These are phyloP conservation scores for Apogon talboti DNA, from an alignment of 2,797 vertebrate species.

Conservation along the genomic window DNA sequence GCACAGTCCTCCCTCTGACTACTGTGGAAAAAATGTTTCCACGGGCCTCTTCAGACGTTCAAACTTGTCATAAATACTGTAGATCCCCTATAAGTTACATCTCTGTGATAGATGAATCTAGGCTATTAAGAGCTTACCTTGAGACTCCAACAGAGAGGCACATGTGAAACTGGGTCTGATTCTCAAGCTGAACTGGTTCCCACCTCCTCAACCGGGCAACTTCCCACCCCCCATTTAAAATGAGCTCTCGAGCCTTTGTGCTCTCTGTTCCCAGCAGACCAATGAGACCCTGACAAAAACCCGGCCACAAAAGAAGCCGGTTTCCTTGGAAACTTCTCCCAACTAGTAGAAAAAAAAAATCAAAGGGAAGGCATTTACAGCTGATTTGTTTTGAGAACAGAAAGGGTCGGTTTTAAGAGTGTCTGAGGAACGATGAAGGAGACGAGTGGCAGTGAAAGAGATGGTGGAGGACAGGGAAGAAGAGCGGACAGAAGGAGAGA, in stretches of 20 bases:
- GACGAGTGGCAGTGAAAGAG: conserved; percentile 70
- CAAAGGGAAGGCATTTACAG: conserved; percentile 78
- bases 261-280: conserved; percentile 83
- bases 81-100: conserved; percentile 6
- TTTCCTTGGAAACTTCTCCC: conserved; percentile 92
- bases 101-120: conserved; percentile 6
- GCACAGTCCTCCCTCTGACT: conserved; percentile 17
- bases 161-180: conserved; percentile 70
- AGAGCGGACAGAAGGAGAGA: conserved; percentile 43
- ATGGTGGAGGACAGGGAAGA: conserved; percentile 3
- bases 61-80: conserved; percentile 4
- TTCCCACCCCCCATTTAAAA: conserved; percentile 74
- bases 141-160: conserved; percentile 53
- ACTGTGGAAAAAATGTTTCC: conserved; percentile 25
- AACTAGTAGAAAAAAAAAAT: conserved; percentile 70
- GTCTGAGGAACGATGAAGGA: conserved; percentile 74
- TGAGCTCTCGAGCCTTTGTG: conserved; percentile 85
- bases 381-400: conserved; percentile 82
- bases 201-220: conserved; percentile 53
- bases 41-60: conserved; percentile 17
- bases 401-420: conserved; percentile 76
- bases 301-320: conserved; percentile 90
- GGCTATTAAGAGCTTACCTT: conserved; percentile 72
- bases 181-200: conserved; percentile 71
- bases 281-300: conserved; percentile 89